Evolutionary conservation across 1,140 invertebrate genomes (phyloP).

Genomic region (Eueides isabella): DNA sequence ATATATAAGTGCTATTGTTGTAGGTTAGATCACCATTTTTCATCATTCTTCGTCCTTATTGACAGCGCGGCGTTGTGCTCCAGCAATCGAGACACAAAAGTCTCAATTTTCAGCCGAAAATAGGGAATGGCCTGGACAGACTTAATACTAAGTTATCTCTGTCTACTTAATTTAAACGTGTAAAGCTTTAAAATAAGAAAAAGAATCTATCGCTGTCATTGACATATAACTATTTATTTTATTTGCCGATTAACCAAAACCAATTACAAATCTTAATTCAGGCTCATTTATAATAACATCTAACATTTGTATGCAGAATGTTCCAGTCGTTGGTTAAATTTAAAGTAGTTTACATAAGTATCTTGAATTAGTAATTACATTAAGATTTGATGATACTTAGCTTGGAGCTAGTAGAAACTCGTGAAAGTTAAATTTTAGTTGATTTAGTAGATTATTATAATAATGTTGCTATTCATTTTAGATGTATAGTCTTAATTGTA

Average conservation of each 20-base stretch:
- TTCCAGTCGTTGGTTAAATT: not conserved
- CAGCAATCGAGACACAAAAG: too few species aligned
- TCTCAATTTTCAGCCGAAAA: too few species aligned
- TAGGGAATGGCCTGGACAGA: too few species aligned
- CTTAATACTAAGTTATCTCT: too few species aligned
- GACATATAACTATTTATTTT: not conserved
- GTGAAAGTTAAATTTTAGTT: not conserved
- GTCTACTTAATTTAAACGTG: too few species aligned
- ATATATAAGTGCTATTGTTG: too few species aligned
- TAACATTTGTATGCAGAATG: not conserved
- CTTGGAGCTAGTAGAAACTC: not conserved
- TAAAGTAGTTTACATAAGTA: not conserved
- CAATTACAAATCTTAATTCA: conserved; percentile 4
- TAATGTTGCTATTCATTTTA: not conserved
- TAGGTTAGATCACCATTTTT: too few species aligned
- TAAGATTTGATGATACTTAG: not conserved
- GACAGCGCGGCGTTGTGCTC: too few species aligned
- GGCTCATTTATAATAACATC: not conserved
- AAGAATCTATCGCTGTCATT: not conserved
- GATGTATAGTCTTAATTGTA: not conserved
- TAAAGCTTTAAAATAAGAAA: too few species aligned
- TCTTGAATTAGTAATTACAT: not conserved
- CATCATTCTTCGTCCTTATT: too few species aligned
- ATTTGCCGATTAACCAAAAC: not conserved
- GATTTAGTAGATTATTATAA: not conserved